These are phyloP conservation scores for Cassiopea andromeda DNA, from an alignment of 30 jellyfish, hydroid and myxozoan genomes.

Conservation along the genomic window DNA sequence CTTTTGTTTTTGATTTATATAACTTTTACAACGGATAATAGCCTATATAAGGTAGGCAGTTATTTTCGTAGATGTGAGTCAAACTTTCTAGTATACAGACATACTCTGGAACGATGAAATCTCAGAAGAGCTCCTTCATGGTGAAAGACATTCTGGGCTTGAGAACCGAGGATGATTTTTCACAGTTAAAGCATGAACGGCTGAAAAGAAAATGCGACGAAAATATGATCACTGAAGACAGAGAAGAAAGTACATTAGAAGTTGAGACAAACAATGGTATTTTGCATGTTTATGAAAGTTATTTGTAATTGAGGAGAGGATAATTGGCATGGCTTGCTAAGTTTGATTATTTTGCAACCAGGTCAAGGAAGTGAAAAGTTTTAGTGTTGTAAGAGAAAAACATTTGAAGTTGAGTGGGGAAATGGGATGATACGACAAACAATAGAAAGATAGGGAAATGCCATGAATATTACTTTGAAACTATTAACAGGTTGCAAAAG, in stretches of 20 bases:
- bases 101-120: conserved; percentile 2
- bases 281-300: not conserved
- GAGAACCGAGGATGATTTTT: not conserved
- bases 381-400: too few species aligned
- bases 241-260: not conserved
- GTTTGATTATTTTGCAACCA: too few species aligned
- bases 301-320: not conserved
- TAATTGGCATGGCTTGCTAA: not conserved
- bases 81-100: not conserved
- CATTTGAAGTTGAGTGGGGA: too few species aligned
- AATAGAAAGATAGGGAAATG: too few species aligned
- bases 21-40: not conserved
- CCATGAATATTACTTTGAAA: too few species aligned
- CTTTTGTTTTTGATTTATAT: conserved; percentile 14
- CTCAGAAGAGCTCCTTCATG: conserved; percentile 40
- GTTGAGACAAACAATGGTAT: not conserved
- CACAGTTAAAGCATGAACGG: conserved; percentile 1
- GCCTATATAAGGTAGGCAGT: not conserved
- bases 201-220: not conserved
- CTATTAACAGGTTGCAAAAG: too few species aligned
- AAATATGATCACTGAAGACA: not conserved
- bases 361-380: too few species aligned
- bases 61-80: not conserved
- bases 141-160: conserved; percentile 49
- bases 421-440: too few species aligned